Evolutionary conservation across 2,797 vertebrate genomes (phyloP).

Genomic region (Typhlichthys eigenmanni): DNA sequence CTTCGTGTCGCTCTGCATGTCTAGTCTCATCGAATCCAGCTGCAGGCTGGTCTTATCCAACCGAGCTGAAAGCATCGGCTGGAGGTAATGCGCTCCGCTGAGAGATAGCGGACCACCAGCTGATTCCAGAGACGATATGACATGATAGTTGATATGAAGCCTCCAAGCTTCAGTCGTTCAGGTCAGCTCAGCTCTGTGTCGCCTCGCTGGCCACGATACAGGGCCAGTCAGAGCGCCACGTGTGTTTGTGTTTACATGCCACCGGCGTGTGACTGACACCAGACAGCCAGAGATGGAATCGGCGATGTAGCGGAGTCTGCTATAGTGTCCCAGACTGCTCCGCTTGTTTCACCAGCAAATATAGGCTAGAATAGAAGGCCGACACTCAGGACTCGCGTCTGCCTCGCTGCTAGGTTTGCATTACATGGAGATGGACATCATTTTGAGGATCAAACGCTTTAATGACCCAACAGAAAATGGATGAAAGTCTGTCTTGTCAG

Average conservation of each 20-base stretch:
- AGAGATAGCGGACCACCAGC: neutral
- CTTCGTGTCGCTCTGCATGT: neutral
- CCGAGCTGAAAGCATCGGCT: too few species aligned
- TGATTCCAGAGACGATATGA: neutral
- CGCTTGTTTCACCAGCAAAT: neutral
- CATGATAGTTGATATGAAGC: neutral
- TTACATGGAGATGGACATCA: neutral
- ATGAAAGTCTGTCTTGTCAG: slow-evolving; percentile 36
- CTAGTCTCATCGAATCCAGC: slow-evolving; percentile 8
- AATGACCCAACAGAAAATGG: slow-evolving; percentile 27
- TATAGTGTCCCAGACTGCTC: neutral
- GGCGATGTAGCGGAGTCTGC: neutral
- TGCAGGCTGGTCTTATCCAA: slow-evolving; percentile 12
- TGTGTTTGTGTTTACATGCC: slow-evolving; percentile 35
- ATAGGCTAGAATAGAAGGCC: too few species aligned
- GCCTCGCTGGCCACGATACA: slow-evolving; percentile 1
- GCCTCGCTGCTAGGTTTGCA: slow-evolving; percentile 2
- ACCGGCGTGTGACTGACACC: slow-evolving; percentile 24
- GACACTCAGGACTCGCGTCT: neutral
- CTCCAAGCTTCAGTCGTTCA: slow-evolving; percentile 5
- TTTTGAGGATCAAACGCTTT: slow-evolving; percentile 22
- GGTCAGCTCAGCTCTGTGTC: neutral
- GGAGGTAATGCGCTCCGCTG: neutral
- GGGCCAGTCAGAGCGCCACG: neutral
- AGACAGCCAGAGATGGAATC: slow-evolving; percentile 22